Evolutionary conservation across 2,113 vertebrate genomes (phyloP).

Genomic region (Bombycilla garrulus): DNA sequence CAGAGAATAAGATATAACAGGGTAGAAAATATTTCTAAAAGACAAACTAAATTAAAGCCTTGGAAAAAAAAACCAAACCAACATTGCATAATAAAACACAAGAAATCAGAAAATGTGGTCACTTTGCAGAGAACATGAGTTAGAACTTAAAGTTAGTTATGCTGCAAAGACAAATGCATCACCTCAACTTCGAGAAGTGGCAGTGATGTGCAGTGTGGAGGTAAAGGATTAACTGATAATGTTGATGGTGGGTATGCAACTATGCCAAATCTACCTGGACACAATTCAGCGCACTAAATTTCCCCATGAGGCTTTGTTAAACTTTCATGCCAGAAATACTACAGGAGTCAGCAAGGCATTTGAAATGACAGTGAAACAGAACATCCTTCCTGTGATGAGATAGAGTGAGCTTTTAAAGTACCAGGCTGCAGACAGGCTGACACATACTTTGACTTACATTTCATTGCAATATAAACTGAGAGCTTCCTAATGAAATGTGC

Average conservation of each 20-base stretch:
- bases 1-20: not conserved
- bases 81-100: not conserved
- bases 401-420: not conserved
- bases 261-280: not conserved
- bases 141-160: not conserved
- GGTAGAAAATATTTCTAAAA: not conserved
- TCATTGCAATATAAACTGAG: slow-evolving; percentile 2
- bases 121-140: not conserved
- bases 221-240: slow-evolving; percentile 13
- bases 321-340: not conserved
- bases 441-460: not conserved
- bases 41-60: not conserved
- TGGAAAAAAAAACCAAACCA: accelerated
- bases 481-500: slow-evolving; percentile 31
- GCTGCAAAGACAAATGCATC: not conserved
- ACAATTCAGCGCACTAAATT: not conserved
- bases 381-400: not conserved
- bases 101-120: not conserved
- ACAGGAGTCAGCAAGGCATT: not conserved
- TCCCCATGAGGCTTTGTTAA: not conserved
- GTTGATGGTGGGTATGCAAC: not conserved
- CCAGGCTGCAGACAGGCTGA: not conserved
- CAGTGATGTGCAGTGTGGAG: not conserved
- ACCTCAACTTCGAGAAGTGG: not conserved
- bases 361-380: not conserved